Base-by-base conservation (phyloP, 2,888 invertebrate genomes). In the Drosophila silvestris region DNA sequence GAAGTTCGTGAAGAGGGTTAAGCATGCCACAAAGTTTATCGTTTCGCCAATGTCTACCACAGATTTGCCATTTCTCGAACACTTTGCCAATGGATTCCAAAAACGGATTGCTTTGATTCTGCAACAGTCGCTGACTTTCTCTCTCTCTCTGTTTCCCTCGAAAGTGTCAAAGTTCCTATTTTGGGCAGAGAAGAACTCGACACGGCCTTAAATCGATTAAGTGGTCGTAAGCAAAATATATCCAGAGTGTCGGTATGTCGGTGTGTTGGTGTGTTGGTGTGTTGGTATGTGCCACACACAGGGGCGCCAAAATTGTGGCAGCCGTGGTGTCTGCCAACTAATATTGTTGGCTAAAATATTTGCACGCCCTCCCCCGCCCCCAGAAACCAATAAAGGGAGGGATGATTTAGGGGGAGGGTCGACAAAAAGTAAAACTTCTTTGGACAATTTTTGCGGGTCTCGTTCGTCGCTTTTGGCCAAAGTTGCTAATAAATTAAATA, bases 401-500 rank as follows among this genome's bases (percentile, higher is more conserved):
- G 28, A 33, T 47, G 22, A 3, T 26, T 47, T 22, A 9, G 14
- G 12, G 39, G 33, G 37, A 19, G 37, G 16, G 6, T 51, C 51
- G 51, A 53, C 44, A 65, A 68, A 32, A 57, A 63, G 51, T 52
- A 65, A 79, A 82, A 74, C 74, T 82, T 78, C 53, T 76, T 47
- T 68, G 70, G 73, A 73, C 76, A 80, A 76, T 82, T 83, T 81
- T 71, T 70, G 75, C 37, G 53, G 41, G 56, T 37, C 81, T 71
- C 70, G 70, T 66, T 68, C 69, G 66, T 52, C 69, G 35, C 47
- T 47, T 26, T 53, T 70, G 62, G 68, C 67, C 66, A 82, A 83
- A 83, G 75, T 81, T 83, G 79, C 82, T 82, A 82, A 82, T 82
- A 83, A 83, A 82, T 82, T 83, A 82, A 82, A 83, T 82, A 81